phyloP scores from a whole-genome alignment of 2,888 invertebrate genomes.

The Protophormia terraenovae region DNA sequence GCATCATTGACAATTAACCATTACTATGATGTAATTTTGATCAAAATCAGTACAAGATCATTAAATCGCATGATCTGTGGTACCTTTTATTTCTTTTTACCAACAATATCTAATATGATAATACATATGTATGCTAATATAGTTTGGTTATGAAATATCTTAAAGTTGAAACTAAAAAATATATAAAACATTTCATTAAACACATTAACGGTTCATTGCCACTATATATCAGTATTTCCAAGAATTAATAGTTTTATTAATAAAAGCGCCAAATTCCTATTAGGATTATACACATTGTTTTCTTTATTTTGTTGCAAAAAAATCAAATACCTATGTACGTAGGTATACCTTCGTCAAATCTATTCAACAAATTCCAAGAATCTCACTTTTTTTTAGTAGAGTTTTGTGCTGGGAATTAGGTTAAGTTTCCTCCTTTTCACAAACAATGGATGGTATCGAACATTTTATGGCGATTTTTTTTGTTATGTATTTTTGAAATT shows the following conservation, averaged over 20 bases:
- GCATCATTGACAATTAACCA: no score
- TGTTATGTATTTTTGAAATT: constrained; percentile 11
- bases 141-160: no score
- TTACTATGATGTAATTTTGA: no score
- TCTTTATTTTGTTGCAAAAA: neutral
- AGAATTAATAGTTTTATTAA: neutral
- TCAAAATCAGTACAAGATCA: no score
- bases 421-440: neutral
- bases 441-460: constrained; percentile 1
- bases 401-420: constrained; percentile 6
- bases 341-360: neutral
- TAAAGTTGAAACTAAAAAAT: no score
- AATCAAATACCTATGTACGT: neutral
- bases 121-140: no score
- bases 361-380: constrained; percentile 23
- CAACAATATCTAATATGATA: no score
- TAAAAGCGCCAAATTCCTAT: neutral
- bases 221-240: neutral
- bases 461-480: neutral
- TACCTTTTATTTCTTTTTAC: no score
- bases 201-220: constrained; percentile 15
- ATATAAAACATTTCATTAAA: neutral
- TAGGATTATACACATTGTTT: neutral
- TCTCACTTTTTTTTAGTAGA: neutral
- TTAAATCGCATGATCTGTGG: no score